Evolutionary conservation across 2,797 vertebrate genomes (phyloP).

Genomic region (Acanthornis magna): DNA sequence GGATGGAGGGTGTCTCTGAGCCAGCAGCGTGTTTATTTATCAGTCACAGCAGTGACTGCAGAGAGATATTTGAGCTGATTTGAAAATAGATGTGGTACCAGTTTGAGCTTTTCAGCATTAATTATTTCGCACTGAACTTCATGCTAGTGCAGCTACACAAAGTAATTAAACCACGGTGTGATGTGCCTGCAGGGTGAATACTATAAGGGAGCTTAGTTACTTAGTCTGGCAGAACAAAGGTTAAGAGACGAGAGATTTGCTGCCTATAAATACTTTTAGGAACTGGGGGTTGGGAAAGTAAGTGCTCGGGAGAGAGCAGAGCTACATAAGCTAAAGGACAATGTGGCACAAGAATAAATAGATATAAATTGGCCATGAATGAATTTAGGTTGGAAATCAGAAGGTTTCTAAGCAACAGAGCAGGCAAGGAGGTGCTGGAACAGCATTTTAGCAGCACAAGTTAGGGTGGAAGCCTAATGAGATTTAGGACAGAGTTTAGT

Average conservation of each 20-base stretch:
- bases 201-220: conserved; percentile 31
- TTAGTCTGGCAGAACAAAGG: conserved; percentile 61
- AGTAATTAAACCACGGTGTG: conserved; percentile 26
- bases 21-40: not conserved
- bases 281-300: conserved; percentile 28
- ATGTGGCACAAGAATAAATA: conserved; percentile 59
- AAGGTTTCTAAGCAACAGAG: conserved; percentile 67
- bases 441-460: conserved; percentile 34
- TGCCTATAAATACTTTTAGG: conserved; percentile 57
- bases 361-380: conserved; percentile 66
- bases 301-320: conserved; percentile 29
- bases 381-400: conserved; percentile 58
- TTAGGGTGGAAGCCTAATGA: conserved; percentile 30
- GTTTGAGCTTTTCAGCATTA: conserved; percentile 1
- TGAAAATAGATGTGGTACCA: not conserved
- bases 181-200: conserved; percentile 42
- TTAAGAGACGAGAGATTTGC: conserved; percentile 56
- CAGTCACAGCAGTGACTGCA: not conserved
- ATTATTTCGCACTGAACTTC: conserved; percentile 46
- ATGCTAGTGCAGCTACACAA: conserved; percentile 30
- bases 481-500: conserved; percentile 54
- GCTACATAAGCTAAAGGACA: conserved; percentile 51
- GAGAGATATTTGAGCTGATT: not conserved
- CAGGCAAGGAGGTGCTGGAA: conserved; percentile 35
- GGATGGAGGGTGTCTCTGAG: not conserved